phyloP scores from a whole-genome alignment of 1,140 invertebrate species.

The Heliothis virescens region DNA sequence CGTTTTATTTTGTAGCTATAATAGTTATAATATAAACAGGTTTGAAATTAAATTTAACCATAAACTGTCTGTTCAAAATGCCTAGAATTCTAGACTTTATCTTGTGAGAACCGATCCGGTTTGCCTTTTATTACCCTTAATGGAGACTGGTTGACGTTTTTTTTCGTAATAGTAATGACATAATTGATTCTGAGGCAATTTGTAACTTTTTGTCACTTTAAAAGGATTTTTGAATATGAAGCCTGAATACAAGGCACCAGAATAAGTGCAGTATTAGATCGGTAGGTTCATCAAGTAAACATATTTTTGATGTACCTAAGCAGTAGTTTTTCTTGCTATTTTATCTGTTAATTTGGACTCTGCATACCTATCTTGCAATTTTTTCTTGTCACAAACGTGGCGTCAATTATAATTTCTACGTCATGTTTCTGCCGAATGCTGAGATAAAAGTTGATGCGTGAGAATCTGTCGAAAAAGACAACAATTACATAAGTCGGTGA shows the following conservation, averaged over 20 bases:
- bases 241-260: background rate
- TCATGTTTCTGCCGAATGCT: slow-evolving; percentile 2
- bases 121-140: slow-evolving; percentile 30
- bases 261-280: no score
- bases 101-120: slow-evolving; percentile 9
- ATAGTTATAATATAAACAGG: background rate
- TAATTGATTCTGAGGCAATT: slow-evolving; percentile 44
- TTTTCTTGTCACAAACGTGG: no score
- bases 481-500: slow-evolving; percentile 34
- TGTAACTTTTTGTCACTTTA: slow-evolving; percentile 41
- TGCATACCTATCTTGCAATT: no score
- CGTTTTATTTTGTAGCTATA: background rate
- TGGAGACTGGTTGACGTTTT: slow-evolving; percentile 4
- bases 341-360: no score
- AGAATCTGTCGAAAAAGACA: slow-evolving; percentile 27
- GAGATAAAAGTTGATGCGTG: slow-evolving; percentile 14
- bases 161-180: slow-evolving; percentile 38
- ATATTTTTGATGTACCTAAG: no score
- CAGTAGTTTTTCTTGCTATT: no score
- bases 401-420: no score
- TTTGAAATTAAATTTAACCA: background rate
- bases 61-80: background rate
- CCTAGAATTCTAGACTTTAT: slow-evolving; percentile 28
- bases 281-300: no score
- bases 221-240: slow-evolving; percentile 2